Evolutionary conservation across 2,888 invertebrate species (phyloP).

Genomic region (Amiota minor): DNA sequence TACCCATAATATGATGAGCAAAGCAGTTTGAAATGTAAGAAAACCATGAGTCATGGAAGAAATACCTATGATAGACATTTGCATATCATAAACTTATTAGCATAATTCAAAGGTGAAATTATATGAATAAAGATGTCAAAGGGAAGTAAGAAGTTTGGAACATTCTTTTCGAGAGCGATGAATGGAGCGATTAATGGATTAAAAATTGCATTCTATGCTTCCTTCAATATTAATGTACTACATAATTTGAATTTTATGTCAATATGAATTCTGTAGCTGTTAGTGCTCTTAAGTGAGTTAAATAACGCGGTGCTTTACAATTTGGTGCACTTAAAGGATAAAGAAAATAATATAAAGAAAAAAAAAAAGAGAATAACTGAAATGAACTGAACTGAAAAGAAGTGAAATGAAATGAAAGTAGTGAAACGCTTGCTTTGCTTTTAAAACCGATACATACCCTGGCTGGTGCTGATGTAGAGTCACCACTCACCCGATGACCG

Average conservation of each 20-base stretch:
- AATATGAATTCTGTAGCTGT: constrained; percentile 25
- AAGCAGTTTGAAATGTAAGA: no score
- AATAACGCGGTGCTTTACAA: constrained; percentile 28
- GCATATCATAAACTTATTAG: no score
- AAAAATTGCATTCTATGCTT: no score
- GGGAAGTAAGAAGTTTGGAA: no score
- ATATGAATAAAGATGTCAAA: no score
- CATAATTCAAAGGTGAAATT: no score
- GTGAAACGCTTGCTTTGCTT: constrained; percentile 51
- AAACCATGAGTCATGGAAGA: no score
- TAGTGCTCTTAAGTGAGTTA: constrained; percentile 55
- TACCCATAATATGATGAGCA: no score
- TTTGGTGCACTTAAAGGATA: constrained; percentile 32
- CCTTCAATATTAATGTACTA: no score
- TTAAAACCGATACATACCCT: constrained; percentile 84
- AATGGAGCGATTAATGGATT: no score
- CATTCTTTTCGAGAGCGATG: no score
- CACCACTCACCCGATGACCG: constrained; percentile 92
- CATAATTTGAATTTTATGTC: constrained; percentile 35
- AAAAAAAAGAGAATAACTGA: constrained; percentile 31
- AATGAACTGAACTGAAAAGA: constrained; percentile 38
- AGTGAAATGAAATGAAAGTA: constrained; percentile 26
- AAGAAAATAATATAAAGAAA: constrained; percentile 15
- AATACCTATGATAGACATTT: no score
- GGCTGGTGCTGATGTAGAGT: constrained; percentile 81